A percentile compares a stretch with the other conserved stretches of the same genome.
Conservation (phyloP, 2,113 vertebrate genomes). For the Ctenomys sociabilis region DNA sequence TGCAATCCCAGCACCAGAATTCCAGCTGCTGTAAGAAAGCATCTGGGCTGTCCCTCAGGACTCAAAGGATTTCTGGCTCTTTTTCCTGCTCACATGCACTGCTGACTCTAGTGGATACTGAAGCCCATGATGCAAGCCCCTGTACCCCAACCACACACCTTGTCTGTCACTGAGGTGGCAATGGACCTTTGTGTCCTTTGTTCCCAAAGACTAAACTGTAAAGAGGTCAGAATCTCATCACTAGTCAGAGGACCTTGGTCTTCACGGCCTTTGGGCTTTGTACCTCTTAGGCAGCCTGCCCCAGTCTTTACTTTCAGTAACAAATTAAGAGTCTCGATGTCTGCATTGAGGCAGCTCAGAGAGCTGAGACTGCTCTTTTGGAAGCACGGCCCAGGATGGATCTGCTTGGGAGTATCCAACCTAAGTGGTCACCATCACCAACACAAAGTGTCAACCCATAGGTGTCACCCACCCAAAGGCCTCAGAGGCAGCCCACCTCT, state of each 20-base stretch:
- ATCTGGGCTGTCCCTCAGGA: background rate
- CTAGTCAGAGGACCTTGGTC: background rate
- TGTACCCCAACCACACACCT: background rate
- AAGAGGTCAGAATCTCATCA: background rate
- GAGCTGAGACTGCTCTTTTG: background rate
- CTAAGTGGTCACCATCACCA: background rate
- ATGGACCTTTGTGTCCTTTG: background rate
- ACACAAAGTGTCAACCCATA: background rate
- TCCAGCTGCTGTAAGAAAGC: background rate
- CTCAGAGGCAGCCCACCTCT: background rate
- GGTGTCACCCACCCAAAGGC: background rate
- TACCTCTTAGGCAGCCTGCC: background rate
- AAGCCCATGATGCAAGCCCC: accelerated
- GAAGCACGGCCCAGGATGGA: background rate
- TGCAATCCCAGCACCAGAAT: background rate
- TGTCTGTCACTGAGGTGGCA: background rate
- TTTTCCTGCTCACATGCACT: background rate
- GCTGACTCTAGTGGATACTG: background rate
- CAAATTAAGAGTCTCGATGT: background rate
- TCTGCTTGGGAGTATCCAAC: background rate
- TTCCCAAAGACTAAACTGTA: background rate
- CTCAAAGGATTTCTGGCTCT: background rate
- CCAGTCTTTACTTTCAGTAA: background rate
- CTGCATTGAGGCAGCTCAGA: accelerated
- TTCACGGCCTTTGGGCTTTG: background rate